Evolutionary conservation across 2,797 vertebrate species (phyloP), one percentile per base, ranked within the genome.

Genomic region (Mormyrops boulengeri): DNA sequence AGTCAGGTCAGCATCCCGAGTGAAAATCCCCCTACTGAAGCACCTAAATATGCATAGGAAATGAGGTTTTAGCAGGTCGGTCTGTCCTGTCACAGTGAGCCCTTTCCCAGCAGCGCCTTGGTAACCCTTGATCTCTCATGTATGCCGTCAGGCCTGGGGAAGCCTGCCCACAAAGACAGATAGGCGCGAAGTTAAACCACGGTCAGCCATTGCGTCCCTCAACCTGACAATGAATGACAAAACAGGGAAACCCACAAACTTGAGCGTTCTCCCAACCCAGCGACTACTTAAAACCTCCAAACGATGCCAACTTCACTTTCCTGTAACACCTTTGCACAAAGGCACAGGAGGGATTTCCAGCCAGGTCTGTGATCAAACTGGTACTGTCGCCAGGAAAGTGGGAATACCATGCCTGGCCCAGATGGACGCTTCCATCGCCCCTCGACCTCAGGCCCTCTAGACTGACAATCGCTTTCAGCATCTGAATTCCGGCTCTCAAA

Each of bases 51-150:
- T 91, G 94, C 94, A 96, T 94, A 96, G 96, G 96, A 97, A 96
- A 96, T 96, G 94, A 97, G 95, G 93, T 95, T 95, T 94, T 95
- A 92, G 90, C 94, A 94, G 94, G 93, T 92, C 88, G 92, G 95
- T 92, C 94, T 95, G 94, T 94, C 93, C 91, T 88, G 91, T 90
- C 95, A 94, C 93, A 92, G 94, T 92, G 94, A 95, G 95, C 91
- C 94, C 91, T 94, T 93, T 95, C 94, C 77, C 93, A 93, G 94
- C 93, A 96, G 96, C 95, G 96, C 96, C 96, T 96, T 96, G 96
- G 96, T 95, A 97, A 96, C 96, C 96, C 96, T 97, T 97, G 96
- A 97, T 97, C 96, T 96, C 92, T 96, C 95, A 96, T 96, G 96
- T 96, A 97, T 96, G 91, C 92, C 90, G 92, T 92, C 88, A 87